Evolutionary conservation across 2,113 vertebrate genomes (phyloP).

Genomic region (Alligator sinensis): DNA sequence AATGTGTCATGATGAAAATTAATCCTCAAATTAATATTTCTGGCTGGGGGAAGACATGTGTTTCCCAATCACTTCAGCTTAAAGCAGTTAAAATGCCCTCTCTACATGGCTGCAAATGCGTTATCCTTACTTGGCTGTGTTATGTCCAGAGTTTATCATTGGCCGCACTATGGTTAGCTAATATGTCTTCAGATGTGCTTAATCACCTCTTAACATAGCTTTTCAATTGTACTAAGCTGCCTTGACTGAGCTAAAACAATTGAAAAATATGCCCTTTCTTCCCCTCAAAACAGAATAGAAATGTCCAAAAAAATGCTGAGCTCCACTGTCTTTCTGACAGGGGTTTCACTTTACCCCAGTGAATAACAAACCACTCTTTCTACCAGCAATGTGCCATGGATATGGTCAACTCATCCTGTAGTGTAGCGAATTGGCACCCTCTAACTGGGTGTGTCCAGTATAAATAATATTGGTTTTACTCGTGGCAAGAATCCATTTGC

Average conservation of each 20-base stretch:
- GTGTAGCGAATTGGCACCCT: too few relatives aligned
- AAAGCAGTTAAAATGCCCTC: background rate
- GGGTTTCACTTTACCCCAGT: background rate
- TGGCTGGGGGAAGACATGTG: background rate
- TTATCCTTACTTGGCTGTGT: background rate
- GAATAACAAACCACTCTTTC: background rate
- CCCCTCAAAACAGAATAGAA: background rate
- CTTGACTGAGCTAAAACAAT: background rate
- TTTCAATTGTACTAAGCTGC: background rate
- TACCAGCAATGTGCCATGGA: background rate
- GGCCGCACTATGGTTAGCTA: background rate
- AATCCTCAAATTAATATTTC: background rate
- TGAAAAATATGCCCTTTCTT: background rate
- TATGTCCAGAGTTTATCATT: background rate
- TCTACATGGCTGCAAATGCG: background rate
- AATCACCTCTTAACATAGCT: background rate
- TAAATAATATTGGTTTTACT: too few relatives aligned
- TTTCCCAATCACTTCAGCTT: background rate
- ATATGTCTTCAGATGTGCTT: background rate
- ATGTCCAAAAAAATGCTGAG: background rate
- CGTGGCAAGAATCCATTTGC: too few relatives aligned
- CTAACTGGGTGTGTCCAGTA: too few relatives aligned
- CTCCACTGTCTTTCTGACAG: background rate
- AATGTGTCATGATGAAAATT: background rate
- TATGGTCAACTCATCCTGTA: background rate